phyloP scores from a whole-genome alignment of 2,113 vertebrate species.

The Pseudorasbora parva region DNA sequence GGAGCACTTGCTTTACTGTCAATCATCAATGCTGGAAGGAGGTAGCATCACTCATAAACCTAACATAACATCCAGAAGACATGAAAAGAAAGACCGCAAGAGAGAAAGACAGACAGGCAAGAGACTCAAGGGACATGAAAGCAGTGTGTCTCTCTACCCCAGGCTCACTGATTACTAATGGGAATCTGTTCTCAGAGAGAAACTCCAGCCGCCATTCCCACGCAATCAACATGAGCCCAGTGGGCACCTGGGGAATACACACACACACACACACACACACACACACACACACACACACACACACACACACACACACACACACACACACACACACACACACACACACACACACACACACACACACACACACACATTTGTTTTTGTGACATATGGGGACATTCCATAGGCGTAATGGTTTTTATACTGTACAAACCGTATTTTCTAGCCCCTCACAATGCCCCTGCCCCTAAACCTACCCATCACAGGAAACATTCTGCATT shows the following conservation, averaged over 20 bases:
- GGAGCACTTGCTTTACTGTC: slow-evolving; percentile 45
- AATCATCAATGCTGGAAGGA: slow-evolving; percentile 27
- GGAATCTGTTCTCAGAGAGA: slow-evolving; percentile 32
- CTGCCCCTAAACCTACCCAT: too few relatives aligned
- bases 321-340: neutral
- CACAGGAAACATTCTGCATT: too few relatives aligned
- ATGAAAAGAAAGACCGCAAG: slow-evolving; percentile 7
- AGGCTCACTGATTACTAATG: slow-evolving; percentile 41
- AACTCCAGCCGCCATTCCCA: slow-evolving; percentile 35
- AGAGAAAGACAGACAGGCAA: slow-evolving; percentile 35
- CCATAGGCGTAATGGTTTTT: too few relatives aligned
- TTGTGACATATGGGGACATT: too few relatives aligned
- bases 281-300: neutral
- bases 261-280: slow-evolving; percentile 4
- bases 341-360: slow-evolving; percentile 6
- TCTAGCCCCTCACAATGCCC: too few relatives aligned
- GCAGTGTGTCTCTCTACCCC: slow-evolving; percentile 5
- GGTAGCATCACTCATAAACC: slow-evolving; percentile 17
- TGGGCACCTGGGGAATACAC: slow-evolving; percentile 28
- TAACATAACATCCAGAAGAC: slow-evolving; percentile 27
- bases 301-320: neutral
- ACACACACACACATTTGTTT: neutral
- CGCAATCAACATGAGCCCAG: slow-evolving; percentile 34
- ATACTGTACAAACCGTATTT: too few relatives aligned
- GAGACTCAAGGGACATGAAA: slow-evolving; percentile 43